Evolutionary conservation across 2,797 vertebrate genomes (phyloP), one percentile per base, ranked within the genome.

Genomic region (Rallus crepitans): DNA sequence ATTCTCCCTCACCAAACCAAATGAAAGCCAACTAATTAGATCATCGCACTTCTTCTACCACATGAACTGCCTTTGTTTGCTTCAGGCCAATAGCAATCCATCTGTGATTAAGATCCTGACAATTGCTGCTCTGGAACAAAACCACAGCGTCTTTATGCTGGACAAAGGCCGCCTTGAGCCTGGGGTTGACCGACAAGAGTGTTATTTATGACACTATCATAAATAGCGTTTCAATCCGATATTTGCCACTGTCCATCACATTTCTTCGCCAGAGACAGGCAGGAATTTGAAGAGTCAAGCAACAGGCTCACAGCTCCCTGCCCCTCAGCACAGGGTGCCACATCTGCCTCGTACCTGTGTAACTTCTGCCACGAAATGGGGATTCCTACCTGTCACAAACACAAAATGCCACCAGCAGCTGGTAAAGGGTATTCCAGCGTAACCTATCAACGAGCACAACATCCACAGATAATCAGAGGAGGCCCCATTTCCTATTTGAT

Each of bases 21-120:
- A 57, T 23, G 35, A 86, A 87, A 88, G 47, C 68, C 72, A 91
- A 37, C 47, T 91, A 92, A 96, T 91, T 83, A 94, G 82, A 95
- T 83, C 92, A 95, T 80, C 48, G 48, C 53, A 82, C 88, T 78
- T 69, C 66, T 91, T 31, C 92, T 35, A 78, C 85, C 82, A 68
- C 81, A 91, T 15, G 45, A 90, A 65, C 81, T 55, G 73, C 87
- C 68, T 90, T 76, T 93, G 90, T 87, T 91, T 75, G 83, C 90
- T 90, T 70, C 76, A 94, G 88, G 88, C 80, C 78, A 85, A 77
- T 9, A 93, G 68, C 69, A 93, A 89, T 75, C 68, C 63, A 80
- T 85, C 86, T 84, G 45, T 52, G 86, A 84, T 55, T 73, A 63
- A 76, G 66, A 87, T 70, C 82, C 66, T 95, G 82, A 96, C 80